Percentiles rank a stretch among this genome's conserved stretches.
Conservation (phyloP, 2,797 vertebrate genomes). For the Saxicola maurus region DNA sequence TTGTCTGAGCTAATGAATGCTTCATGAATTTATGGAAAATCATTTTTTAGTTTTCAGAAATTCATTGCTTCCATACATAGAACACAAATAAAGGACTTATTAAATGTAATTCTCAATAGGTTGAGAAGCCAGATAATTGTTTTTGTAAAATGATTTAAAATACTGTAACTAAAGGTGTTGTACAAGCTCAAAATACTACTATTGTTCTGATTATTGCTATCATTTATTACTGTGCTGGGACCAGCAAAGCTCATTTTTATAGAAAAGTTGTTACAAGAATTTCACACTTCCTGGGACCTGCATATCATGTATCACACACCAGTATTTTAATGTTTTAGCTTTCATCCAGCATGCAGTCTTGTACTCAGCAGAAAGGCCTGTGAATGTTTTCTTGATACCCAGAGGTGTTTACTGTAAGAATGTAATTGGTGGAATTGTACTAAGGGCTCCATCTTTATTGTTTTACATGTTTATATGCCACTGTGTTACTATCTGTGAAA, state of each 20-base stretch:
- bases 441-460: background rate
- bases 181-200: background rate
- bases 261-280: background rate
- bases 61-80: background rate
- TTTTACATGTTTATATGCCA: background rate
- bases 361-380: background rate
- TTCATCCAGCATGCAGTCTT: background rate
- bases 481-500: background rate
- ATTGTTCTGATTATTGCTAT: background rate
- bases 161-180: background rate
- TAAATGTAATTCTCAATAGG: background rate
- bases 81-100: background rate
- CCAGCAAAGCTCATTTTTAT: background rate
- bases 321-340: background rate
- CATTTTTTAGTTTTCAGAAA: background rate
- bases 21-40: background rate
- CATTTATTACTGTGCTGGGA: background rate
- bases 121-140: background rate
- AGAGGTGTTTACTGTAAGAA: background rate
- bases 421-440: background rate
- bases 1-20: background rate
- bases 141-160: constrained; percentile 10
- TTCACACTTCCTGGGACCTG: background rate
- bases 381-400: background rate
- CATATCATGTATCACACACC: background rate